A percentile compares a stretch with the other conserved stretches of the same genome.
phyloP scores from a whole-genome alignment of 2,888 invertebrate species.

The Pollenia angustigena region DNA sequence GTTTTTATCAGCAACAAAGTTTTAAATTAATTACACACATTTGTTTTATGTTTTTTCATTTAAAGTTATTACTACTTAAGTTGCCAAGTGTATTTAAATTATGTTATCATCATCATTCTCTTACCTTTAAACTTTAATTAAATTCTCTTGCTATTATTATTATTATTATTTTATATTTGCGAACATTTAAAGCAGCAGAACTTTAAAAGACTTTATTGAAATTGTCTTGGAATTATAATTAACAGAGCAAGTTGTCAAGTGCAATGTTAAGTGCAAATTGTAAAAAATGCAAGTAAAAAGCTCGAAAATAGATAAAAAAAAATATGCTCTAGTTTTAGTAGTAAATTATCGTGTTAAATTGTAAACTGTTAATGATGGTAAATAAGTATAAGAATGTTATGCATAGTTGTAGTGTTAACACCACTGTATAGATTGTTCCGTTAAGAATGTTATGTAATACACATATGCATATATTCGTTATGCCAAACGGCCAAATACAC shows the following conservation, averaged over 20 bases:
- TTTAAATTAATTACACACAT: slow-evolving; percentile 29
- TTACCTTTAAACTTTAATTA: slow-evolving; percentile 2
- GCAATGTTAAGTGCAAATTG: no score
- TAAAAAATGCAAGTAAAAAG: no score
- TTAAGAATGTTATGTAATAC: no score
- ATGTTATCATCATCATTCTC: not conserved
- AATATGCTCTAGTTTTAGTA: no score
- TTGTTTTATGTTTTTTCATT: slow-evolving; percentile 23
- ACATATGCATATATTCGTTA: no score
- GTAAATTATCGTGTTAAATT: no score
- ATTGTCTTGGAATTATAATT: not conserved
- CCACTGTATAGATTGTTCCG: no score
- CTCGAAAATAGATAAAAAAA: no score
- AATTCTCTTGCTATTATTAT: slow-evolving; percentile 1
- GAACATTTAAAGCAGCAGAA: slow-evolving; percentile 5
- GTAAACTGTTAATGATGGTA: no score
- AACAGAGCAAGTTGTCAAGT: not conserved
- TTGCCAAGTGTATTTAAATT: not conserved
- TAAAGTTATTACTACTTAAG: not conserved
- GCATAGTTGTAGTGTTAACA: no score
- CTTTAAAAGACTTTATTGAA: slow-evolving; percentile 10
- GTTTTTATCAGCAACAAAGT: not conserved
- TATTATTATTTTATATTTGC: not conserved
- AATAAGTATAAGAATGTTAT: no score
- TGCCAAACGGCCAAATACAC: no score